Conservation (phyloP, 1,140 invertebrate species). For the Acromyrmex charruanus region DNA sequence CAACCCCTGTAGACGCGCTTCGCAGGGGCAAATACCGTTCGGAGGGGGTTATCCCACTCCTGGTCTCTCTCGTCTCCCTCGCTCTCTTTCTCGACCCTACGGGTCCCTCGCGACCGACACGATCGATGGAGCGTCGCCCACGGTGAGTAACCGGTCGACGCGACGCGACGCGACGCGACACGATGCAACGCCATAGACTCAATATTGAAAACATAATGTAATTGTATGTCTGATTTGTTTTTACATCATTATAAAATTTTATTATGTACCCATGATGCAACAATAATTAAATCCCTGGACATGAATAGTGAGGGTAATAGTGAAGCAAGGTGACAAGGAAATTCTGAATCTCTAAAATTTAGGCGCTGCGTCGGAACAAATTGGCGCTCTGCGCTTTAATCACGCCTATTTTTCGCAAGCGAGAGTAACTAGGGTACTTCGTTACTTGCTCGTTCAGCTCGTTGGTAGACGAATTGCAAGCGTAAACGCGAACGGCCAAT, state of each 20-base stretch:
- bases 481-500: conserved; percentile 47
- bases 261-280: background rate
- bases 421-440: conserved; percentile 32
- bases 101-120: conserved; percentile 74
- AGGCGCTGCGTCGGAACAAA: background rate
- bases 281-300: background rate
- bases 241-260: background rate
- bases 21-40: conserved; percentile 17
- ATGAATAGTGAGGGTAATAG: background rate
- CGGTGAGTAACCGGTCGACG: conserved; percentile 84
- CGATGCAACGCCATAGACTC: conserved; percentile 45
- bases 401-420: conserved; percentile 8
- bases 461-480: conserved; percentile 43
- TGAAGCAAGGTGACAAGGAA: background rate
- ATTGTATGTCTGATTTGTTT: background rate
- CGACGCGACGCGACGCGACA: background rate
- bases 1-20: conserved; percentile 40
- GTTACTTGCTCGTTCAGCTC: conserved; percentile 47
- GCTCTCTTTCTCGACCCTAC: conserved; percentile 58
- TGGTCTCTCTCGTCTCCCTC: conserved; percentile 36
- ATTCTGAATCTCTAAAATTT: conserved; percentile 18
- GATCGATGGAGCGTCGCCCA: conserved; percentile 85
- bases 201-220: background rate
- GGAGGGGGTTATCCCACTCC: conserved; percentile 21
- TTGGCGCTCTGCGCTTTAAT: conserved; percentile 5